Percentiles rank a stretch among this genome's conserved stretches.
These are phyloP conservation scores for Pollenia labialis DNA, from an alignment of 2,888 invertebrate species.

Conservation along the genomic window DNA sequence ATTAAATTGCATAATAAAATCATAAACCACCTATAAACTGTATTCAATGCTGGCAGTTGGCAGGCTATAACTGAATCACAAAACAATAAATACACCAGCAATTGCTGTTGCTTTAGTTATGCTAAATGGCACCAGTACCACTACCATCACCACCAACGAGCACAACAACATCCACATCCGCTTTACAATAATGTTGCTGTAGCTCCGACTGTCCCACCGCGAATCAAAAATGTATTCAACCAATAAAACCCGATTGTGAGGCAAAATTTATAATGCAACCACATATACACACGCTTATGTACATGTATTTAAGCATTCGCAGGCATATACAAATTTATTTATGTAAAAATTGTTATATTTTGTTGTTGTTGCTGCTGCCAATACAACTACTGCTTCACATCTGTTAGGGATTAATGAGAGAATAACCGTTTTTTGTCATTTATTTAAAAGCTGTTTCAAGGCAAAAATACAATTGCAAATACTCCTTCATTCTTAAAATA, in stretches of 20 bases:
- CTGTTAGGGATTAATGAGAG: conserved; percentile 49
- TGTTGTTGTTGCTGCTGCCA: not conserved
- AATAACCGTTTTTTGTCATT: conserved; percentile 50
- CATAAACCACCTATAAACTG: conserved; percentile 70
- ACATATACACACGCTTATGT: not conserved
- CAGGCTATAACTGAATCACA: conserved; percentile 21
- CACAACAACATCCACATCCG: conserved; percentile 19
- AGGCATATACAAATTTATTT: not conserved
- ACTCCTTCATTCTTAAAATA: too few species aligned
- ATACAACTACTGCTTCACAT: not conserved
- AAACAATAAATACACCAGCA: conserved; percentile 6
- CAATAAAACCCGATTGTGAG: conserved; percentile 38
- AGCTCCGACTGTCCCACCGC: conserved; percentile 29
- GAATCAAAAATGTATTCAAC: conserved; percentile 54
- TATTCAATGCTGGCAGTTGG: conserved; percentile 31
- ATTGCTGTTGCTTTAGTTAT: not conserved
- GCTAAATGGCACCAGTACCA: conserved; percentile 1
- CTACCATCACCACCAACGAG: not conserved
- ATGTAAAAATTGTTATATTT: not conserved
- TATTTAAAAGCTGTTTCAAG: conserved; percentile 44
- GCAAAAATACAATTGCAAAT: not conserved
- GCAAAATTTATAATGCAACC: conserved; percentile 39
- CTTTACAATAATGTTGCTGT: not conserved
- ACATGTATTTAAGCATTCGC: too few species aligned
- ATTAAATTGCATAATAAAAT: conserved; percentile 72